phyloP scores from a whole-genome alignment of 2,113 vertebrate species.

The Euleptes europaea region DNA sequence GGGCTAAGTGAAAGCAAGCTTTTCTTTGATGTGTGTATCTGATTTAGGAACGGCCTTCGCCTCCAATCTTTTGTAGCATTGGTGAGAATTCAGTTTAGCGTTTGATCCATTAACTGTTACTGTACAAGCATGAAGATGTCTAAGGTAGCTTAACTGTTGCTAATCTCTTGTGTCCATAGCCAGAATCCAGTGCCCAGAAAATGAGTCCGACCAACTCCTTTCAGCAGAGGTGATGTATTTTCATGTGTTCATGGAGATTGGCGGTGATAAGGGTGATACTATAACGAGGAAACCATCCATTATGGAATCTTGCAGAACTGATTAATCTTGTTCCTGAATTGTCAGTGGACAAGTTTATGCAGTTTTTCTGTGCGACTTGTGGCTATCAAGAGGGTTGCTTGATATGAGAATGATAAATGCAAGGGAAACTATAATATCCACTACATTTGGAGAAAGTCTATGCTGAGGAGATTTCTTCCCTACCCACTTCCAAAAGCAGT shows the following conservation, averaged over 20 bases:
- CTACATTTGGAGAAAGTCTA: neutral
- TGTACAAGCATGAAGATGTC: neutral
- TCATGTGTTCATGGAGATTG: neutral
- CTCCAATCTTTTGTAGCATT: neutral
- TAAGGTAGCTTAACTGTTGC: neutral
- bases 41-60: neutral
- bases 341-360: neutral
- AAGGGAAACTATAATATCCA: no score
- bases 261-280: neutral
- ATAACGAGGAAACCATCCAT: neutral
- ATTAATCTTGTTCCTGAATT: neutral
- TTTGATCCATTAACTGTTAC: neutral
- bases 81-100: neutral
- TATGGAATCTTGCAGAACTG: neutral
- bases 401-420: neutral
- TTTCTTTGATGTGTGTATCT: neutral
- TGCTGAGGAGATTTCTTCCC: neutral
- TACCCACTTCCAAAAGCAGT: no score
- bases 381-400: neutral
- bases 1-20: neutral
- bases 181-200: conserved; percentile 62
- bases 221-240: conserved; percentile 70
- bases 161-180: conserved; percentile 55
- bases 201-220: conserved; percentile 8
- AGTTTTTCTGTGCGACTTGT: neutral